Evolutionary conservation across 1,140 invertebrate genomes (phyloP).

Genomic region (Heliconius melpomene): DNA sequence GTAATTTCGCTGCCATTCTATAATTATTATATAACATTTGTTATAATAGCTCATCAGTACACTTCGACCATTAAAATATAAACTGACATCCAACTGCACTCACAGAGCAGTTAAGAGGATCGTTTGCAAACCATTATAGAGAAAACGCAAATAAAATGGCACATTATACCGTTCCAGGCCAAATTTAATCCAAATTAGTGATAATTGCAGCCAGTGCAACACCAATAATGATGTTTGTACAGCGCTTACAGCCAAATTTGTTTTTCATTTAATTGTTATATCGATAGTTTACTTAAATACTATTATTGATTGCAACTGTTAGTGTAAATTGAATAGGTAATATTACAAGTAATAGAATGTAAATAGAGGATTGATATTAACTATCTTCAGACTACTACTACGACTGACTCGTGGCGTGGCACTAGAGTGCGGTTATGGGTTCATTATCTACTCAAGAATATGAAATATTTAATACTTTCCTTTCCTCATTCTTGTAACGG

Average conservation of each 20-base stretch:
- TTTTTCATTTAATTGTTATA: conserved; percentile 22
- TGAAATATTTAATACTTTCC: too few species aligned
- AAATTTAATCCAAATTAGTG: conserved; percentile 42
- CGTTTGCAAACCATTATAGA: conserved; percentile 37
- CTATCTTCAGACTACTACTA: too few species aligned
- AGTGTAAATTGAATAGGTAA: neutral
- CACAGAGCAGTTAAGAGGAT: conserved; percentile 26
- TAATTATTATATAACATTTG: neutral
- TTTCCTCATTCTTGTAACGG: too few species aligned
- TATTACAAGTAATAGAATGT: neutral
- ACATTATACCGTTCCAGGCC: conserved; percentile 32
- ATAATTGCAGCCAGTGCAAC: conserved; percentile 35
- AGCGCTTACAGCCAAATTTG: conserved; percentile 23
- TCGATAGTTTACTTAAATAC: conserved; percentile 12
- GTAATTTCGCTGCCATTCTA: too few species aligned
- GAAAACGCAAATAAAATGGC: conserved; percentile 39
- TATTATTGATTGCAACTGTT: neutral
- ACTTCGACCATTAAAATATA: conserved; percentile 5
- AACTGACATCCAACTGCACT: conserved; percentile 24
- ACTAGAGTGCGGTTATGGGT: too few species aligned
- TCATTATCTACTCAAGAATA: too few species aligned
- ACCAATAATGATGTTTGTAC: conserved; percentile 34
- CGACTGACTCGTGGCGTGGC: too few species aligned
- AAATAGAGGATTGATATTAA: too few species aligned
- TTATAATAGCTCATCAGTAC: neutral